These are phyloP conservation scores for Muscidifurax raptorellus DNA, from an alignment of 1,140 invertebrate species.

Conservation along the genomic window DNA sequence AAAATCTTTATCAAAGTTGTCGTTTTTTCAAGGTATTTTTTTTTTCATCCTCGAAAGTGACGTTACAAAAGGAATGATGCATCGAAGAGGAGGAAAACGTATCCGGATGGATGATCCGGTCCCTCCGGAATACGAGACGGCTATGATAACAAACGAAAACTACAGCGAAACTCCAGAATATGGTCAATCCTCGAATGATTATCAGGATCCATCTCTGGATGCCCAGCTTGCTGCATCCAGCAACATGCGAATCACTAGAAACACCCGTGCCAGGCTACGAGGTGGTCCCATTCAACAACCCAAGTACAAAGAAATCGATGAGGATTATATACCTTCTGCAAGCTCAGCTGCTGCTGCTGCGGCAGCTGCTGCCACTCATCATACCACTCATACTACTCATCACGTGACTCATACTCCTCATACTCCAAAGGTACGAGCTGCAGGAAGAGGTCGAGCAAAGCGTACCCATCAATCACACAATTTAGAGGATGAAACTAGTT, in stretches of 20 bases:
- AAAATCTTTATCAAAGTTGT: background rate
- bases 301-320: conserved; percentile 72
- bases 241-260: conserved; percentile 75
- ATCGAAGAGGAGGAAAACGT: conserved; percentile 88
- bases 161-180: conserved; percentile 73
- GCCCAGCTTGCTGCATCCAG: conserved; percentile 2
- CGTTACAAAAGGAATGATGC: conserved; percentile 77
- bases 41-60: background rate
- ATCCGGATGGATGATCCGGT: conserved; percentile 93
- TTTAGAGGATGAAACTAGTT: conserved; percentile 85
- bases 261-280: conserved; percentile 73
- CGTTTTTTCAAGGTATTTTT: background rate
- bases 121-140: conserved; percentile 88
- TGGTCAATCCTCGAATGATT: conserved; percentile 68
- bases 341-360: background rate
- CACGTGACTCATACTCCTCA: background rate
- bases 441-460: conserved; percentile 72
- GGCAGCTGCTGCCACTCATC: background rate
- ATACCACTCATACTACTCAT: background rate
- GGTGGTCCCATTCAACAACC: conserved; percentile 71
- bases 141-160: conserved; percentile 82
- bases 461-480: conserved; percentile 74
- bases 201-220: conserved; percentile 39
- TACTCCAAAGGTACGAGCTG: conserved; percentile 54
- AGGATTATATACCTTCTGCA: conserved; percentile 66